These are phyloP conservation scores for Drosophila athabasca DNA, from an alignment of 1,140 invertebrate genomes.

Conservation along the genomic window DNA sequence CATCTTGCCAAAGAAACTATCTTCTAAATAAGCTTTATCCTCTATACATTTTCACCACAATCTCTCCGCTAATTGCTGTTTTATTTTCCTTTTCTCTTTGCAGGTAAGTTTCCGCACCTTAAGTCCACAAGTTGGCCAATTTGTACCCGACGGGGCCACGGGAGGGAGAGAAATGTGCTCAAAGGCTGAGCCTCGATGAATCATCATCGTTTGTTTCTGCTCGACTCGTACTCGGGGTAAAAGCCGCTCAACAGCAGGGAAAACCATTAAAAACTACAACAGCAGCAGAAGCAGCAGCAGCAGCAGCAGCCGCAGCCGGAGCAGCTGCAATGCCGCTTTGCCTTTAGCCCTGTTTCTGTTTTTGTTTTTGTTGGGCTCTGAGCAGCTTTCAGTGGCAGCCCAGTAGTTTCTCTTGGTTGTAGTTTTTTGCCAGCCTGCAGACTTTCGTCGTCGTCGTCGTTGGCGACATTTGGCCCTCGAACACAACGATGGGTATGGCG, in stretches of 20 bases:
- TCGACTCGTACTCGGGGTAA: conserved; percentile 4
- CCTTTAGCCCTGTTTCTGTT: conserved; percentile 2
- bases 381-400: conserved; percentile 43
- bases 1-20: conserved; percentile 10
- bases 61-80: conserved; percentile 33
- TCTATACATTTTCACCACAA: background rate
- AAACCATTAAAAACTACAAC: conserved; percentile 35
- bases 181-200: conserved; percentile 33
- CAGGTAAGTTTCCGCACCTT: conserved; percentile 38
- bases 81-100: conserved; percentile 31
- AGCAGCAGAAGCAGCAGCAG: background rate
- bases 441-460: conserved; percentile 7
- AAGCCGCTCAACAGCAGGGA: conserved; percentile 33
- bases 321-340: conserved; percentile 28
- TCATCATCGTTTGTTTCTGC: conserved; percentile 25
- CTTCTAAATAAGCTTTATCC: no score
- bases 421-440: conserved; percentile 13
- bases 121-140: conserved; percentile 17
- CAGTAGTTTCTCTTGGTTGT: conserved; percentile 14
- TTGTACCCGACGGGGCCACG: conserved; percentile 2
- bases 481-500: background rate
- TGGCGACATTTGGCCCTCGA: conserved; percentile 27
- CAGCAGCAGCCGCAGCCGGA: conserved; percentile 5
- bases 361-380: no score
- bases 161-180: conserved; percentile 1